Conservation (phyloP, 2,888 invertebrate species). For the Tetheella fluctuosa region DNA sequence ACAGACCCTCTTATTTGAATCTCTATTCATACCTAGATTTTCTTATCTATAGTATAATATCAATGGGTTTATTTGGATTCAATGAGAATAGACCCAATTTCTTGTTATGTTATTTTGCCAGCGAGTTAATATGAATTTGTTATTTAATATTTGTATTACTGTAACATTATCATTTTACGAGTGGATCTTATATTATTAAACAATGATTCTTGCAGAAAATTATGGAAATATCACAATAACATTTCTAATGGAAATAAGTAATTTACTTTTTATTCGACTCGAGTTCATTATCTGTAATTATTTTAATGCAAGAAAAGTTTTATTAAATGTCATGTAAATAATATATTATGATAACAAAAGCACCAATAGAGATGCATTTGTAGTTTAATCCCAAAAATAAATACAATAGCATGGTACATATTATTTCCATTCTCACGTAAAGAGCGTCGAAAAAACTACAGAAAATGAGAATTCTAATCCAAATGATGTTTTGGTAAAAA, state of each 20-base stretch:
- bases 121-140: conserved; percentile 10
- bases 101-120: conserved; percentile 30
- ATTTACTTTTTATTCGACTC: too few species aligned
- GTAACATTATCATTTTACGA: background rate
- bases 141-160: background rate
- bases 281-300: too few species aligned
- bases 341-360: too few species aligned
- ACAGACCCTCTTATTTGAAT: conserved; percentile 38
- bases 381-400: background rate
- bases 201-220: background rate
- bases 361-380: background rate
- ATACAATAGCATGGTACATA: background rate
- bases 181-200: background rate
- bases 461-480: conserved; percentile 28
- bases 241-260: too few species aligned
- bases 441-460: conserved; percentile 20
- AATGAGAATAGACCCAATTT: conserved; percentile 40
- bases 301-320: too few species aligned
- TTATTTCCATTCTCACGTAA: background rate
- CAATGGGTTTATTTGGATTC: conserved; percentile 43
- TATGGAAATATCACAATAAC: background rate
- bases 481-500: conserved; percentile 52
- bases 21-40: conserved; percentile 36
- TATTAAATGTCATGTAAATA: too few species aligned
- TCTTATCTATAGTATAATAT: conserved; percentile 46